phyloP scores from a whole-genome alignment of 2,113 vertebrate genomes.

The Otus sunia region DNA sequence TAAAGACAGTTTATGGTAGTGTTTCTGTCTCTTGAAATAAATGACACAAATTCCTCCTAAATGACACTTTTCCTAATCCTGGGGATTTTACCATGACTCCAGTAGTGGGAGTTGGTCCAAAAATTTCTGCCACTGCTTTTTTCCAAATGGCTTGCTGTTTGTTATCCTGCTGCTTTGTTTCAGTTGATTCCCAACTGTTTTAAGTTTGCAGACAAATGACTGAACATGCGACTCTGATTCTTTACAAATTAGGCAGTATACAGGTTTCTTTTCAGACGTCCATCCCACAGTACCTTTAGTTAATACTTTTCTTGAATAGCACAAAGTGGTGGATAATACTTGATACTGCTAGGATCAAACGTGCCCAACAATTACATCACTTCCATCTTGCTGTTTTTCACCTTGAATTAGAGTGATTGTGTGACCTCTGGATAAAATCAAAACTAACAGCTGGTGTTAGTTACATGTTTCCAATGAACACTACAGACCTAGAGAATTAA shows the following conservation, averaged over 20 bases:
- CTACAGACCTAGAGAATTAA: neutral
- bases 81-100: neutral
- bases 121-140: neutral
- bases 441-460: neutral
- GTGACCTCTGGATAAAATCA: neutral
- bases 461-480: neutral
- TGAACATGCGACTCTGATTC: neutral
- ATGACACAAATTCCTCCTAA: neutral
- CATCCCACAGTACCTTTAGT: neutral
- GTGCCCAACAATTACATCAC: neutral
- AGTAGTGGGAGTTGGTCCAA: neutral
- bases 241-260: neutral
- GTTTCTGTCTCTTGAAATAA: neutral
- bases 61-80: neutral
- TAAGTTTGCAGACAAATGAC: neutral
- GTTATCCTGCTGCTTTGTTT: neutral
- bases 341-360: neutral
- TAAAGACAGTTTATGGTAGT: neutral
- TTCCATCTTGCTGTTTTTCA: neutral
- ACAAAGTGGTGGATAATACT: neutral
- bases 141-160: neutral
- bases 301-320: neutral
- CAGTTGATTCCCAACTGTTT: neutral
- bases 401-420: neutral
- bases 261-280: neutral